Conservation (phyloP, 2,888 invertebrate species). For the Pseudococcus viburni region DNA sequence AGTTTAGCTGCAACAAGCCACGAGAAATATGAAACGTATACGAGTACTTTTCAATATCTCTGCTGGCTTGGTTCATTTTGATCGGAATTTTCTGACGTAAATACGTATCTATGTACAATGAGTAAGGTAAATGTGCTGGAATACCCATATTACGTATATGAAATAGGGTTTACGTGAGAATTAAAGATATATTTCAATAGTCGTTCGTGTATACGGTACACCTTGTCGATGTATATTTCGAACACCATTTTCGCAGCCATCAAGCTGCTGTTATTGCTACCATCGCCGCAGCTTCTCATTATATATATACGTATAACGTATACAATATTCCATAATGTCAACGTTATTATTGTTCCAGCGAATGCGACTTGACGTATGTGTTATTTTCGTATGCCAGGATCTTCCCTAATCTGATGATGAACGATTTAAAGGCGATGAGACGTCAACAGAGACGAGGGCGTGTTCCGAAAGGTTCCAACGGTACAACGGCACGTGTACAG, state of each 20-base stretch:
- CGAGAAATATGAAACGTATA: not conserved
- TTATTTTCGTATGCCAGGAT: slow-evolving; percentile 23
- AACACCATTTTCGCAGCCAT: not conserved
- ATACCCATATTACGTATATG: not conserved
- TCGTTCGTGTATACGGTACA: not conserved
- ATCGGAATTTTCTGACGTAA: not conserved
- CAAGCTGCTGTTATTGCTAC: not conserved
- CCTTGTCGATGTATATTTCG: slow-evolving; percentile 15
- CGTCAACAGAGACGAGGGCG: not conserved
- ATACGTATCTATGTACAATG: not conserved
- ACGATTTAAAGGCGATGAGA: slow-evolving; percentile 30
- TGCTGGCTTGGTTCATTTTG: not conserved
- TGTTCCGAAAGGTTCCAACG: not conserved
- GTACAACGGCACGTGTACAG: not conserved
- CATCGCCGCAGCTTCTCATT: not conserved
- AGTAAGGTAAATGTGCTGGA: not conserved
- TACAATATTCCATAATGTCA: slow-evolving; percentile 11
- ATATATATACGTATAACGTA: not conserved
- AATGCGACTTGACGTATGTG: slow-evolving; percentile 15
- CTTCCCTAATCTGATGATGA: slow-evolving; percentile 44
- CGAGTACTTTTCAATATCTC: not conserved
- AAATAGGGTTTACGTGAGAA: not conserved
- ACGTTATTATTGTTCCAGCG: slow-evolving; percentile 22
- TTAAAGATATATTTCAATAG: slow-evolving; percentile 17
- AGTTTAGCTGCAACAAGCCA: not conserved